Base-by-base conservation (phyloP, 2,113 vertebrate genomes). In the Corythornis vintsioides region DNA sequence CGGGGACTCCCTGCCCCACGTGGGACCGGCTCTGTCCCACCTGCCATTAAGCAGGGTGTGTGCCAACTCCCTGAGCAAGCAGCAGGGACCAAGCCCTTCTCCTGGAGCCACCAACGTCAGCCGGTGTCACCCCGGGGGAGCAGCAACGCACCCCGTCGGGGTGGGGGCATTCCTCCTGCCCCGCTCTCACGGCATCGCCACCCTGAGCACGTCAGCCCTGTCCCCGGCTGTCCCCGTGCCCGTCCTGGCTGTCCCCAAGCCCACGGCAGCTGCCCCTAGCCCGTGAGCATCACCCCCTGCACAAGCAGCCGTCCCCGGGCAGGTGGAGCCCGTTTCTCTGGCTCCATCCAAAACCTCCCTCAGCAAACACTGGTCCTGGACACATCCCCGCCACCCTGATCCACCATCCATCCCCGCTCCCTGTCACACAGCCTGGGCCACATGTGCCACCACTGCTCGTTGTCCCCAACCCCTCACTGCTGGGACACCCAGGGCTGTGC, bases 61-160 rank as follows among this genome's bases (percentile, higher is more conserved):
- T 20, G 92, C 57, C 82, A 86, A 1, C 72, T 86, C 90, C 92
- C 60, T 63, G 90, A 86, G 89, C 94, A 59, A 88, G 90, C 95
- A 88, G 72, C 1, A 80, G 88, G 72, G 76, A 93, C 94, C 92
- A 24, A 83, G 86, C 94, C 92, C 94, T 90, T 47, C 76, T 93
- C 79, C 66, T 4, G 8, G 64, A 93, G 94, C 78, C 88, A 76
- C 92, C 85, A 29, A 64, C 90, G 74, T 95, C 92, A 89, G 88
- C 16, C 80, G 11, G 40, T 0, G 3, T 26, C 2, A 48, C 87
- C 91, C n/a, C 15, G 2, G 66, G 88, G 81, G 26, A 89, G 86
- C 93, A 64, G 89, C 89, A 31, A 8, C 0, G 35, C 70, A 14
- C 48, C 24, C 22, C 1, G 1, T 0, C 12, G 8, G 88, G 74